Evolutionary conservation across 2,888 invertebrate genomes (phyloP), one percentile per base, ranked within the genome.

Genomic region (Lampropteryx suffumata): DNA sequence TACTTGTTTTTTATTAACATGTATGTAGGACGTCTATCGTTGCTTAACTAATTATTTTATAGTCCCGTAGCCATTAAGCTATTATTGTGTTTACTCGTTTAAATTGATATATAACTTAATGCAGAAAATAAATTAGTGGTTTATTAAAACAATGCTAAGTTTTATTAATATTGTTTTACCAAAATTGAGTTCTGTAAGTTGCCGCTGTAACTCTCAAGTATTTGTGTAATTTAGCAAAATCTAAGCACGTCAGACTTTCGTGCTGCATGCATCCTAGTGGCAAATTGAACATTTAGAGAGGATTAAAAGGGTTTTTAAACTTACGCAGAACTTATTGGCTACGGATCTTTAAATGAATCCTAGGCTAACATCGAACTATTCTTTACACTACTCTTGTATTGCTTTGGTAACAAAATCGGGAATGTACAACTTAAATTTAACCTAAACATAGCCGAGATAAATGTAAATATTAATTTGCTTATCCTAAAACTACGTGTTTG

Each of bases 361-460:
- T 26, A 47, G 8, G 4, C 36, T 48, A 50, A 37, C 30, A 44
- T 35, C 29, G 9, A 50, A 43, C 44, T 55, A 55, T 13, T 11
- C 50, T 55, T 8, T 44, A 48, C 44, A 50, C 47, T 50, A 55
- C 4, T 17, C 11, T 17, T 7, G 36, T 55, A 50, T 55, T 50
- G 55, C 50, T 55, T 48, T 1, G 8, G 13, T 27, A 52, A 46
- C 30, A 24, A 35, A 40, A 26, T 35, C 11, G 12, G 3, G 3
- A 32, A 49, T 53, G 14, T 53, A 48, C 53, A 53, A 40, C 30
- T 53, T 35, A 39, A 39, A 47, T 8, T 40, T 39, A 34, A 40
- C 1, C 21, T 48, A 34, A 40, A 35, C 6, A 17, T 44, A 39
- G 40, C 32, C 35, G 29, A 27, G 29, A 21, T 34, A 14, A 34